Evolutionary conservation across 2,113 vertebrate genomes (phyloP), one percentile per base, ranked within the genome.

Genomic region (Bolborhynchus lineola): DNA sequence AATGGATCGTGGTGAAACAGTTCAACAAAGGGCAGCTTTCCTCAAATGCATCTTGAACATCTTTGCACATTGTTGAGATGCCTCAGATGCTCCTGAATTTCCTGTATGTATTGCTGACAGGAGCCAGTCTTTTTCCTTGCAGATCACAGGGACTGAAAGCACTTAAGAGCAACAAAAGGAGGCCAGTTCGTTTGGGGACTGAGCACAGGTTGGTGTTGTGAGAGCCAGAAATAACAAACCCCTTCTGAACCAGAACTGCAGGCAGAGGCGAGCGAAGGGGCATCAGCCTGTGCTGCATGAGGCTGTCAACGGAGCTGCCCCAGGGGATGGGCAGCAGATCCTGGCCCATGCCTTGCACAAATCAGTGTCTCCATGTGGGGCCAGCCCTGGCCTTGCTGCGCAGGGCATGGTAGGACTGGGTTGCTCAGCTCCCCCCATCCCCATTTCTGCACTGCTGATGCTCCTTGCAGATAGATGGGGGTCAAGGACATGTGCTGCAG

Each of bases 141-240:
- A 67, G 65, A 39, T 59, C 82, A 67, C 29, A 62, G 1, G 2
- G n/a, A 69, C 8, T 80, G 90, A 88, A 94, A 93, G 82, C 88
- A 77, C 41, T 92, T 88, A 69, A 74, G 16, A 67, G 64, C 79
- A 90, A 60, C n/a, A 49, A 57, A 90, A 77, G 11, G 47, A 75
- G n/a, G 13, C 39, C 41, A 15, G 37, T 17, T 69, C 21, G 28
- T 60, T 47, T 52, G 57, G 84, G 52, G 63, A 44, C 49, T 6
- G 19, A 72, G 47, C 35, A 35, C 35, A 42, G 46, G 57, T 53
- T 80, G 79, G 24, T 82, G 21, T 42, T 69, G 18, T 23, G 47
- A 88, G 24, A 86, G 31, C 75, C 70, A 79, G 62, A 49, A 65
- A 37, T 16, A 65, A n/a, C 59, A 83, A 70, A 42, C 0, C 35